Base-by-base conservation (phyloP, 37 sponge, comb jelly and placozoan genomes). In the Halisarca cf. caerulea region DNA sequence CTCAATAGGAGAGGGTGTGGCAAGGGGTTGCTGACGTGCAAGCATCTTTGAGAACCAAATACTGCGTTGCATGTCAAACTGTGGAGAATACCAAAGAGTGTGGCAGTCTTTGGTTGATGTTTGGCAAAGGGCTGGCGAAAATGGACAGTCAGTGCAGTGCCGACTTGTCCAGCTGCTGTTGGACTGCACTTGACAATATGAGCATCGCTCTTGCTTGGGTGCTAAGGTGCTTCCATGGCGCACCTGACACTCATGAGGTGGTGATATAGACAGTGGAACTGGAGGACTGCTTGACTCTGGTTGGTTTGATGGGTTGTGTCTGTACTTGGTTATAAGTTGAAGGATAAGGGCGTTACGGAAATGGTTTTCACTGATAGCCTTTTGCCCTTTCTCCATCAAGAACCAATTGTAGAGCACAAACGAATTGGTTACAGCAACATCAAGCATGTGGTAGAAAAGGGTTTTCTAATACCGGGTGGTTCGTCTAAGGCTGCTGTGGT, bases 401-500 rank as follows among this genome's bases (percentile, higher is more conserved):
- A 51, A 64, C 54, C 5, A 39, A 41, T 83, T 84, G 81, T 71
- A 80, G 0, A 84, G 9, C 2, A 89, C 54, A 30, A 40, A 80
- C 1, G 85, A 45, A 79, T 84, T 84, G 51, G 84, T 82, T 25
- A 89, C 39, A 24, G 77, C 70, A 32, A 80, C 74, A 40, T 89
- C 90, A 55, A 89, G 40, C 8, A 71, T n/a, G 75, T 89, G 85
- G 44, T 53, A 89, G 34, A 84, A 84, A 20, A 82, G 68, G 0
- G 89, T 89, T 40, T 89, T 89, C 89, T 85, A 89, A 59, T 89
- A 89, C 9, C 59, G 39, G 4, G 15, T 41, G 3, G 89, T 84
- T n/a, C 80, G 20, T 14, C 74, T 59, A 36, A 84, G 59, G 21
- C 78, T 81, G 57, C 73, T 79, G 71, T 83, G 55, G 55, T 82